phyloP scores from a whole-genome alignment of 1,140 invertebrate species.

The Megathymus violae region DNA sequence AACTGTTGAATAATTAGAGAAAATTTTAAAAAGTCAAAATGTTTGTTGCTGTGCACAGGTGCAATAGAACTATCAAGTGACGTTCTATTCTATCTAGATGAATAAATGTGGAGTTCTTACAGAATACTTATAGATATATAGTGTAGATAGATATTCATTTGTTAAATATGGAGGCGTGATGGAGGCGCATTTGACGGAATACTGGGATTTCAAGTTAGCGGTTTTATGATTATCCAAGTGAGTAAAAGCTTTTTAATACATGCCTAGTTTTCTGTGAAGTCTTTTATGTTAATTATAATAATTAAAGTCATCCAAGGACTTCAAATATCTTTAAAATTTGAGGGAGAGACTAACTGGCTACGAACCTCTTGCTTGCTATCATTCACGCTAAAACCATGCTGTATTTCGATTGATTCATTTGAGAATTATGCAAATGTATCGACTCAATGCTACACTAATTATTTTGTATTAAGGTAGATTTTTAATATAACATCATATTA shows the following conservation, averaged over 20 bases:
- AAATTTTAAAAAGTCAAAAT: too few species aligned
- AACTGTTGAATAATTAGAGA: too few species aligned
- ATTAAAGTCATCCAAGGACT: slow-evolving; percentile 44
- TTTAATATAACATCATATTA: slow-evolving; percentile 5
- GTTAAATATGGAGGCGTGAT: slow-evolving; percentile 82
- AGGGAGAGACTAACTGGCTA: slow-evolving; percentile 79
- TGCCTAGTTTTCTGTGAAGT: slow-evolving; percentile 57
- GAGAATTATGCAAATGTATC: neutral
- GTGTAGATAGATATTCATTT: slow-evolving; percentile 65
- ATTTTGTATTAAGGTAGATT: neutral
- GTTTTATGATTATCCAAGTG: slow-evolving; percentile 66
- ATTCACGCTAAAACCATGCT: slow-evolving; percentile 60
- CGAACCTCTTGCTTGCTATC: slow-evolving; percentile 59
- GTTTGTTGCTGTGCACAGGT: too few species aligned
- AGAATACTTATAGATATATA: neutral
- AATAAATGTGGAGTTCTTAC: neutral
- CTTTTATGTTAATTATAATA: slow-evolving; percentile 48
- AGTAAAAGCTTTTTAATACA: slow-evolving; percentile 55
- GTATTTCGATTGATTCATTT: slow-evolving; percentile 22
- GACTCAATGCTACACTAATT: slow-evolving; percentile 21
- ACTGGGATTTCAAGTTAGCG: slow-evolving; percentile 70
- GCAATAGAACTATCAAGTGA: slow-evolving; percentile 16
- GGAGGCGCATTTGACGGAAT: slow-evolving; percentile 71
- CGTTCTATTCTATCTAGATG: slow-evolving; percentile 27
- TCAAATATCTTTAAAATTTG: slow-evolving; percentile 69